phyloP scores from a whole-genome alignment of 2,797 vertebrate genomes.

The Myiothlypis coronata region DNA sequence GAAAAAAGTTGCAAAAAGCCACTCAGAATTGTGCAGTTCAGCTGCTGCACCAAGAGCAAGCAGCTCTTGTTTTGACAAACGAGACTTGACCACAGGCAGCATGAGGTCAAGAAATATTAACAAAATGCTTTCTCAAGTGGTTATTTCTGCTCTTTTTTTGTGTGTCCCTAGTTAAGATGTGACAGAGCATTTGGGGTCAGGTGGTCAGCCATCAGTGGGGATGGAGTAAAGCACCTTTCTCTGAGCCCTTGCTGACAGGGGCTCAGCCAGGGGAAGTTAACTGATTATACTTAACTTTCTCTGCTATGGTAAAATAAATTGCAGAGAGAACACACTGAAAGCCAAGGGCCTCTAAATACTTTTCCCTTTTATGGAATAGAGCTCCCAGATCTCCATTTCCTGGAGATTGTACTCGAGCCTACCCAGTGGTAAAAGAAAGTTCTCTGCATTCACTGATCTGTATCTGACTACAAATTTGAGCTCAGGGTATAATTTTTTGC shows the following conservation, averaged over 20 bases:
- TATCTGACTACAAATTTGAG: conserved; percentile 65
- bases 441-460: conserved; percentile 61
- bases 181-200: conserved; percentile 4
- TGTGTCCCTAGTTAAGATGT: background rate
- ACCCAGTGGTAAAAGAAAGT: conserved; percentile 59
- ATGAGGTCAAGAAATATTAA: background rate
- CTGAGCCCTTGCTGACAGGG: background rate
- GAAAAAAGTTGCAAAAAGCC: background rate
- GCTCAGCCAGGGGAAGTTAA: conserved; percentile 53
- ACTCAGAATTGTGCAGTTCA: background rate
- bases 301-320: conserved; percentile 61
- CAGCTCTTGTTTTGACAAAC: background rate
- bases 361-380: conserved; percentile 79
- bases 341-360: conserved; percentile 72
- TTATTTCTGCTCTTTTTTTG: background rate
- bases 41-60: background rate
- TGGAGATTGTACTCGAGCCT: conserved; percentile 69
- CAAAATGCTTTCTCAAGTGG: background rate
- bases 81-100: background rate
- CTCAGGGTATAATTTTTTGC: conserved; percentile 58
- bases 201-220: background rate
- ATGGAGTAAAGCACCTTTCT: conserved; percentile 38
- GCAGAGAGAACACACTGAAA: conserved; percentile 46
- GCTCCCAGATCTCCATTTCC: conserved; percentile 73
- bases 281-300: conserved; percentile 37